Percentiles rank a stretch among this genome's conserved stretches.
These are phyloP conservation scores for Sphaerodactylus townsendi DNA, from an alignment of 2,113 vertebrate genomes.

Conservation along the genomic window DNA sequence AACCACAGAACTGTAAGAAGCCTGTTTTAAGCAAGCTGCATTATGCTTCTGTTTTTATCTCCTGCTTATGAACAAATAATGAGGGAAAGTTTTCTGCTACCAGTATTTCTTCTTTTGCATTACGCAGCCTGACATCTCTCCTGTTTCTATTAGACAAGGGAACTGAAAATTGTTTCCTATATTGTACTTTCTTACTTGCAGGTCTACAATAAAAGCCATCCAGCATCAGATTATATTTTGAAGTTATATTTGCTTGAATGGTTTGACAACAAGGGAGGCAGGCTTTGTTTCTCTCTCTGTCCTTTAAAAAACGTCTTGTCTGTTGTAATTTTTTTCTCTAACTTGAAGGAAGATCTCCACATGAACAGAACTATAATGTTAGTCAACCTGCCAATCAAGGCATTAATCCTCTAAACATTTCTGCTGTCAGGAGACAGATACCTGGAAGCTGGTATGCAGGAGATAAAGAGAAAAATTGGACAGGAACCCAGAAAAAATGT, in stretches of 20 bases:
- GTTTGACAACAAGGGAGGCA: constrained; percentile 53
- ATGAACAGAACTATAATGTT: constrained; percentile 77
- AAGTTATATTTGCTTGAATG: constrained; percentile 56
- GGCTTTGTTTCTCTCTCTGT: constrained; percentile 38
- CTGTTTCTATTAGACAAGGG: constrained; percentile 13
- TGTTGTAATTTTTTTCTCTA: constrained; percentile 51
- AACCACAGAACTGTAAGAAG: background rate
- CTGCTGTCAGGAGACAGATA: constrained; percentile 79
- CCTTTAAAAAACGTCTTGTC: constrained; percentile 46
- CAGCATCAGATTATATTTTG: constrained; percentile 43
- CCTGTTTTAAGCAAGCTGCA: background rate
- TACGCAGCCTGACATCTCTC: constrained; percentile 35
- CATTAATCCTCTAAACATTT: constrained; percentile 81
- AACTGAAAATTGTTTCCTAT: constrained; percentile 36
- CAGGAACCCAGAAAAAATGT: constrained; percentile 58
- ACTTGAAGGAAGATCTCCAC: constrained; percentile 69
- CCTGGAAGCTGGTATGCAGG: constrained; percentile 73
- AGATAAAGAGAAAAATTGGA: constrained; percentile 77
- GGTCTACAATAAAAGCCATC: constrained; percentile 42
- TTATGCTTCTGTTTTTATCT: background rate
- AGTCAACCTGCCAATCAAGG: constrained; percentile 83
- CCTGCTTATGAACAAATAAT: constrained; percentile 7
- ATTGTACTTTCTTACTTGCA: constrained; percentile 28
- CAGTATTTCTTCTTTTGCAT: constrained; percentile 11
- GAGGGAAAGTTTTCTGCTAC: background rate